phyloP scores from a whole-genome alignment of 2,888 invertebrate genomes.

The Hemithea aestivaria region DNA sequence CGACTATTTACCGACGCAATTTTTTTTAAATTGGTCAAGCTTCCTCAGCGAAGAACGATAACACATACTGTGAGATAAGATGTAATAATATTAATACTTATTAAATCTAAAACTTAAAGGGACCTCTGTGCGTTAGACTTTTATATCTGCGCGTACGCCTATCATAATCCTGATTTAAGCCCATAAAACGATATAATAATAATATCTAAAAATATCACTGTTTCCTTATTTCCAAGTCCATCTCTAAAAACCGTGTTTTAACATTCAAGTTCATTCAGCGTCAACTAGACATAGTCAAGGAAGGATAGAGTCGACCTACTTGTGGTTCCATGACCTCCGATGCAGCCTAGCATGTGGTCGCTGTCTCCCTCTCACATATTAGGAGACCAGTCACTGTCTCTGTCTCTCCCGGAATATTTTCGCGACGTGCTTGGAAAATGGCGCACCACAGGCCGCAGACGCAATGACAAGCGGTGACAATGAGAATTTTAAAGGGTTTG shows the following conservation, averaged over 20 bases:
- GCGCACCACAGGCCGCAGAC: constrained; percentile 36
- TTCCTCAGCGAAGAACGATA: no score
- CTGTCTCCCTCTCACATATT: constrained; percentile 43
- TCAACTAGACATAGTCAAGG: constrained; percentile 59
- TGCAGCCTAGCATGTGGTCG: constrained; percentile 60
- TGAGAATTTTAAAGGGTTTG: constrained; percentile 44
- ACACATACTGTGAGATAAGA: no score
- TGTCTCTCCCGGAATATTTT: constrained; percentile 74
- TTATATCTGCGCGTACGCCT: no score
- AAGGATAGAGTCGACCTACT: constrained; percentile 77
- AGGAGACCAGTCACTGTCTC: constrained; percentile 37
- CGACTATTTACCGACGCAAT: no score
- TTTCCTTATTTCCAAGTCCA: no score
- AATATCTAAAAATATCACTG: no score
- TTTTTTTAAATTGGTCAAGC: no score
- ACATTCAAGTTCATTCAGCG: constrained; percentile 68
- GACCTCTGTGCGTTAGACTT: no score
- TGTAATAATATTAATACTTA: no score
- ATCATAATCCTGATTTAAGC: no score
- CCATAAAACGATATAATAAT: no score
- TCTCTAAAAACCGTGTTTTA: constrained; percentile 66
- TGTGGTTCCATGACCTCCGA: constrained; percentile 77
- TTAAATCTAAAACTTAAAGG: no score
- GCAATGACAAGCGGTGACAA: constrained; percentile 52
- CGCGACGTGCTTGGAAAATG: constrained; percentile 68